Percentiles rank a stretch among this genome's conserved stretches.
Conservation (phyloP, 2,113 vertebrate species). For the Uropsilus gracilis region DNA sequence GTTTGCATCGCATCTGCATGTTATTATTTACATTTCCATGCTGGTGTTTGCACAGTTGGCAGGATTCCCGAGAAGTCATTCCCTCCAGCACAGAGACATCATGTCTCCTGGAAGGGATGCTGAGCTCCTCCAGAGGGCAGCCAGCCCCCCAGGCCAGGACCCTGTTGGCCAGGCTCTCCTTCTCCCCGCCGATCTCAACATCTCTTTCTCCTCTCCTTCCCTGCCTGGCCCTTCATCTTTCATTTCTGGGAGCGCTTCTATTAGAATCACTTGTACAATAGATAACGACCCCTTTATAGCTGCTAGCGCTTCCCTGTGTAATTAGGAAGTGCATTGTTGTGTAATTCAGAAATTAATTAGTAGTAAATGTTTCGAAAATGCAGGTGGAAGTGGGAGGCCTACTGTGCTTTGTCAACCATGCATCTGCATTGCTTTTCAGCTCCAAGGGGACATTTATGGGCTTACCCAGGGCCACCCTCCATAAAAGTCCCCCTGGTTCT, state of each 20-base stretch:
- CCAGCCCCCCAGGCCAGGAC: background rate
- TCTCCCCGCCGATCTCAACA: background rate
- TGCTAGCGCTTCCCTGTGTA: slow-evolving; percentile 60
- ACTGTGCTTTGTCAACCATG: background rate
- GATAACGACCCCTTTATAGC: background rate
- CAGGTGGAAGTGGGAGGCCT: slow-evolving; percentile 54
- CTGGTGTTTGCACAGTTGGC: slow-evolving; percentile 31
- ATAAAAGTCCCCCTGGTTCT: background rate
- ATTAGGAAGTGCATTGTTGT: slow-evolving; percentile 78
- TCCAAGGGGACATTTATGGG: background rate
- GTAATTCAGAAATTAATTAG: slow-evolving; percentile 84
- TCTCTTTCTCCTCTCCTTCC: accelerated
- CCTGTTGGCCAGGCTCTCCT: background rate
- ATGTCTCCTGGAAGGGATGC: background rate
- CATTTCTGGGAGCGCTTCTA: background rate
- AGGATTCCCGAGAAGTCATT: background rate
- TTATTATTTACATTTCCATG: slow-evolving; percentile 48
- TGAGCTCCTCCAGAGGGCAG: background rate
- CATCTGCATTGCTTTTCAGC: slow-evolving; percentile 27
- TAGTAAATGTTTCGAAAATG: slow-evolving; percentile 55
- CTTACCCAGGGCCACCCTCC: background rate
- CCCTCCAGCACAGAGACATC: background rate
- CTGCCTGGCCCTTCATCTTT: background rate
- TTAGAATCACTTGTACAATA: slow-evolving; percentile 32
- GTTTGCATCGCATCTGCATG: background rate